These are phyloP conservation scores for Dipus sagitta DNA, from an alignment of 2,797 vertebrate species.

Conservation along the genomic window DNA sequence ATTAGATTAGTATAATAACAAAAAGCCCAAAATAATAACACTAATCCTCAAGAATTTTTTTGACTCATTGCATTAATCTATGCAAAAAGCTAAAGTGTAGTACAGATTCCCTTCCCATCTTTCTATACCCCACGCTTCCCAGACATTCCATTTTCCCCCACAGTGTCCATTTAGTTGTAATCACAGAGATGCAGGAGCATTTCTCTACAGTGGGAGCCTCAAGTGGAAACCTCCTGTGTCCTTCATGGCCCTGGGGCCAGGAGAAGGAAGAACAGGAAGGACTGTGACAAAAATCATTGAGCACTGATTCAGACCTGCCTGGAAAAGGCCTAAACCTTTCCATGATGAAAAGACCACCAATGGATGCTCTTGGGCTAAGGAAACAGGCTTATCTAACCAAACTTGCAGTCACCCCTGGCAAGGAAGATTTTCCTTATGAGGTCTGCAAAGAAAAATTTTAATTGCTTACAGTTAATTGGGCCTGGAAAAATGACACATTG, in stretches of 20 bases:
- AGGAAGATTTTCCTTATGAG: neutral
- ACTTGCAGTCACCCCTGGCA: neutral
- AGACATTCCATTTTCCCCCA: neutral
- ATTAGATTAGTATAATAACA: neutral
- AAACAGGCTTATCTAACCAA: neutral
- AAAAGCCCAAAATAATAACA: neutral
- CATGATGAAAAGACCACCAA: fast-evolving
- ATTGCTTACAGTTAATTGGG: neutral
- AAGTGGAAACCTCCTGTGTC: neutral
- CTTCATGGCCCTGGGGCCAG: neutral
- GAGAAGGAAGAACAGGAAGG: neutral
- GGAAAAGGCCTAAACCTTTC: neutral
- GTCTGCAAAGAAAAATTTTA: neutral
- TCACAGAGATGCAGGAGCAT: too few species aligned
- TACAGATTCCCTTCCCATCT: too few species aligned
- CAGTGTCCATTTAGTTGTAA: too few species aligned
- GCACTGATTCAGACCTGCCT: neutral
- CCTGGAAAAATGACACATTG: neutral
- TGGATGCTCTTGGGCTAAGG: neutral
- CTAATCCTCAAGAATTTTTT: neutral
- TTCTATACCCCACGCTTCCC: fast-evolving
- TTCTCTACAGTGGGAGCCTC: neutral
- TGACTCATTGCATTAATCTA: neutral
- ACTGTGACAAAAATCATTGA: neutral
- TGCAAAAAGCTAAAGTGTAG: neutral